Base-by-base conservation (phyloP, 92 coral and sea anemone genomes). In the Actinostola sp. region DNA sequence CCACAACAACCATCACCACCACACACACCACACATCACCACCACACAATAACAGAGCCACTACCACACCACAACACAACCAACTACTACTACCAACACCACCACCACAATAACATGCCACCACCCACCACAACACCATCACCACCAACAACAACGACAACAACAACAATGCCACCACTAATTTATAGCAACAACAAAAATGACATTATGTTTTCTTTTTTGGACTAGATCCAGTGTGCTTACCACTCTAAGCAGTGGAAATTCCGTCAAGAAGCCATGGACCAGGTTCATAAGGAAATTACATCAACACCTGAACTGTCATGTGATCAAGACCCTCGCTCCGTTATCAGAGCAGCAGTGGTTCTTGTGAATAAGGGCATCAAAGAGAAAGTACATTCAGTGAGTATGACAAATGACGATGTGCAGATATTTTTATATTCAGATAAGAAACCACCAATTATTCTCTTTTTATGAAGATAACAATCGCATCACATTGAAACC, bases 221-320 rank as follows among this genome's bases (percentile, higher is more conserved):
- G 15, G n/a, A 63, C 53, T 14, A 94, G 98, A 97, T 91, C 26
- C 98, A 92, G 66, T 85, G 93, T 66, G 82, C 92, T 34, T 94
- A 85, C n/a, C n/a, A n/a, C 75, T 91, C 98, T 5, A 94, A 94
- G 60, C 96, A 94, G 48, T 94, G 98, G 98, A 94, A 84, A 24
- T 83, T 75, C 76, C 97, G 98, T 8, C 97, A 94, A 58, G 90
- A 91, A 80, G 98, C 97, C n/a, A 75, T 85, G 86, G 97, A 94
- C 52, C 76, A 66, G 38, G 57, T 94, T 0, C 67, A 92, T 24
- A 82, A 69, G 58, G 98, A 94, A 75, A 58, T 94, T 82, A 82
- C 92, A 15, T 67, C 84, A n/a, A 39, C 74, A 27, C 92, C 92
- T 6, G 90, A 94, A 43, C 72, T 91, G 69, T 79, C 84, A 12